These are phyloP conservation scores for Eulithis prunata DNA, from an alignment of 2,888 invertebrate genomes.

Conservation along the genomic window DNA sequence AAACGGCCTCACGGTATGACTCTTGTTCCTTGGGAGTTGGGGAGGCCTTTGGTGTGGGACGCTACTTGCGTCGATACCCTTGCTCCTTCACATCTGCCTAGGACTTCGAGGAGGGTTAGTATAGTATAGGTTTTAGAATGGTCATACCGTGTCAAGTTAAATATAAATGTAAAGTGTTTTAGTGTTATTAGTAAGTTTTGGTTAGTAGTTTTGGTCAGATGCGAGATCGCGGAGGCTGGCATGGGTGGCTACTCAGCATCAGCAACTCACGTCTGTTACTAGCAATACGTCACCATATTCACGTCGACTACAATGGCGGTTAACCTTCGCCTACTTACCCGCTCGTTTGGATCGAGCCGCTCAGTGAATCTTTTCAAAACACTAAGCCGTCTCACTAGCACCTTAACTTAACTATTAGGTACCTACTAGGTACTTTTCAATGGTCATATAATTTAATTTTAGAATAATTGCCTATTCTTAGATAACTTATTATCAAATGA, in stretches of 20 bases:
- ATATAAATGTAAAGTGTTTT: no score
- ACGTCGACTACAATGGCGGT: conserved; percentile 72
- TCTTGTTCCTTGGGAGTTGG: no score
- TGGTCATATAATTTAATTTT: not conserved
- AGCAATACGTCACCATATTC: conserved; percentile 61
- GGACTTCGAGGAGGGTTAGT: no score
- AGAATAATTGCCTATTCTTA: not conserved
- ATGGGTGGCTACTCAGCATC: conserved; percentile 6
- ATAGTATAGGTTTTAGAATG: no score
- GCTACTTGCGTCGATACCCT: no score
- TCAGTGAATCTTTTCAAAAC: conserved; percentile 75
- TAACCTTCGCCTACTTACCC: conserved; percentile 81
- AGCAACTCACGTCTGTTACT: conserved; percentile 21
- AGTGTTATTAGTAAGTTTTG: not conserved
- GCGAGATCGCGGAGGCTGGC: conserved; percentile 12
- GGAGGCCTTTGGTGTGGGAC: no score
- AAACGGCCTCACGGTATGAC: no score
- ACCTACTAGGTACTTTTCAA: not conserved
- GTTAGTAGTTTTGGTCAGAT: not conserved
- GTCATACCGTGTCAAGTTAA: no score
- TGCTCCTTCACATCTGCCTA: no score
- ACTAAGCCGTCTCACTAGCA: conserved; percentile 54
- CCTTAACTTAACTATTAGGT: conserved; percentile 22
- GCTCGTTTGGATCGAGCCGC: conserved; percentile 74
- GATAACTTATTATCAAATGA: not conserved